Evolutionary conservation across 2,113 vertebrate species (phyloP).

Genomic region (Crotalus viridis): DNA sequence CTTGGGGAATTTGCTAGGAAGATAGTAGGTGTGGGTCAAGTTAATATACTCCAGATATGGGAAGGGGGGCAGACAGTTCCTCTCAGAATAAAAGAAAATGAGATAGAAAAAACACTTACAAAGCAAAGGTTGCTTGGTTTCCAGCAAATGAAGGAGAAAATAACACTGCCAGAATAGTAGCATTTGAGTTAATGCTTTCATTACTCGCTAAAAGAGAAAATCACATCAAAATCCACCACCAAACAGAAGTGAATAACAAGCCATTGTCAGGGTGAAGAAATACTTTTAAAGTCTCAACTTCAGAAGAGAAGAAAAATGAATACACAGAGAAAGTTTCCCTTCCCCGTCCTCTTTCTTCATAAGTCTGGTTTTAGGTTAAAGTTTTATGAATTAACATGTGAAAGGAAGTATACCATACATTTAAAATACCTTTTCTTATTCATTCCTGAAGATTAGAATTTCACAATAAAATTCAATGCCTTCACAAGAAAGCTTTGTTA

Average conservation of each 20-base stretch:
- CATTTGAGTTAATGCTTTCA: slow-evolving; percentile 45
- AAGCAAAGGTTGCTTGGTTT: slow-evolving; percentile 5
- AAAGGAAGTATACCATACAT: neutral
- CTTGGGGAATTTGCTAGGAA: slow-evolving; percentile 37
- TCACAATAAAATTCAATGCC: neutral
- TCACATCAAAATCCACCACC: slow-evolving; percentile 42
- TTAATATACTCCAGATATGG: slow-evolving; percentile 17
- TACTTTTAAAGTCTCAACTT: slow-evolving; percentile 32
- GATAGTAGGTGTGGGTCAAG: slow-evolving; percentile 10
- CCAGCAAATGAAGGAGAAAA: slow-evolving; percentile 32
- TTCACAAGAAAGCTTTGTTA: neutral
- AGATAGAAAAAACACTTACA: neutral
- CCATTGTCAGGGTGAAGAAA: slow-evolving; percentile 38
- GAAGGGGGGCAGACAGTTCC: neutral
- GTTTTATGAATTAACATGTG: neutral
- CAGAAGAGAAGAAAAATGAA: slow-evolving; percentile 44
- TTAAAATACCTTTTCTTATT: neutral
- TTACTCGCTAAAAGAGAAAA: slow-evolving; percentile 39
- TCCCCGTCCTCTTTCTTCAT: neutral
- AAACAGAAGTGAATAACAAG: slow-evolving; percentile 44
- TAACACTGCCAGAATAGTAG: slow-evolving; percentile 23
- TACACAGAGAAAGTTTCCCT: slow-evolving; percentile 21
- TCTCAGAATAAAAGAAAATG: slow-evolving; percentile 7
- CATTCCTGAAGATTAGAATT: neutral
- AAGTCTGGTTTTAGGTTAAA: neutral